These are phyloP conservation scores for Endotricha flammealis DNA, from an alignment of 2,888 invertebrate genomes.

Conservation along the genomic window DNA sequence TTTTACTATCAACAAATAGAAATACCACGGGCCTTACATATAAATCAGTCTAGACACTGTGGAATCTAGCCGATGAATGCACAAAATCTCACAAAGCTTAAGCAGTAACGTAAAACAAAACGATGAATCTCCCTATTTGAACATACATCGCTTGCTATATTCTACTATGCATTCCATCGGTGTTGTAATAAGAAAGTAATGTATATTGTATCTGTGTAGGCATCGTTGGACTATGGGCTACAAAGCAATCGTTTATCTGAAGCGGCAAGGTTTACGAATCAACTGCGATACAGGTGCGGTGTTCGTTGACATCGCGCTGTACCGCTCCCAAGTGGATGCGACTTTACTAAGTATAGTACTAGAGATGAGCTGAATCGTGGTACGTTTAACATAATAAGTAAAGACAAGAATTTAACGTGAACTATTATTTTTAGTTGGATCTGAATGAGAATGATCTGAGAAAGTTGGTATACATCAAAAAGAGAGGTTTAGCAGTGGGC, in stretches of 20 bases:
- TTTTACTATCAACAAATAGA: conserved; percentile 3
- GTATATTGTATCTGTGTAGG: background rate
- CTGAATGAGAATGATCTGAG: too few species aligned
- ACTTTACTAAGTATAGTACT: too few species aligned
- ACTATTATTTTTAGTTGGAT: too few species aligned
- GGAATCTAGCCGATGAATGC: conserved; percentile 4
- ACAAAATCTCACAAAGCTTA: background rate
- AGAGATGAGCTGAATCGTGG: too few species aligned
- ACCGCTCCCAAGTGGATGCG: conserved; percentile 15
- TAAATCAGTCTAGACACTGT: conserved; percentile 7
- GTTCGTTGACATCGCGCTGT: conserved; percentile 17
- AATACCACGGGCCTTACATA: conserved; percentile 7
- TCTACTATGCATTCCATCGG: background rate
- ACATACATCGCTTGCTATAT: background rate
- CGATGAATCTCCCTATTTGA: background rate
- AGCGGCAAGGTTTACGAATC: conserved; percentile 13
- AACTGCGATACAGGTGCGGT: conserved; percentile 19
- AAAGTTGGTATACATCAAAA: too few species aligned
- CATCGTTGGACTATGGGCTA: background rate
- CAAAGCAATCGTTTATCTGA: conserved; percentile 18
- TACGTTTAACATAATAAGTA: too few species aligned
- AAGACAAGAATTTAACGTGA: too few species aligned
- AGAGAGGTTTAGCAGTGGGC: too few species aligned
- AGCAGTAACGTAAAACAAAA: background rate
- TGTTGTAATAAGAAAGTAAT: background rate